Base-by-base conservation (phyloP, 2,113 vertebrate species). In the Beaufortia kweichowensis region DNA sequence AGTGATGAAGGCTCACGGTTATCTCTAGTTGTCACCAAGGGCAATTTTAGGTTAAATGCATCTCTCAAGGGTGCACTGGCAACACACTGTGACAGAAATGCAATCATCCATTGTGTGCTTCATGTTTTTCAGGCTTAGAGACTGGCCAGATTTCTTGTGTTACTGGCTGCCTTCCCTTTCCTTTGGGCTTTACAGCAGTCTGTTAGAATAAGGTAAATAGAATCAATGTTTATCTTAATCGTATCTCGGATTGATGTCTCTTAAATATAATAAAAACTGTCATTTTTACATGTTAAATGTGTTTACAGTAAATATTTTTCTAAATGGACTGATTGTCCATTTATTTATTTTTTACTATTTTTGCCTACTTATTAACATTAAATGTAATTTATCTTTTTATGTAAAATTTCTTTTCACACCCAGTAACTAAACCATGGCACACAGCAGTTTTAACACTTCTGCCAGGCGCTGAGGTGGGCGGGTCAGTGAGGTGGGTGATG, bases 21-120 rank as follows among this genome's bases (percentile, higher is more conserved):
- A 69, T 79, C 81, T 82, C 66, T 74, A 55, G 66, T 33, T 69
- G 81, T 68, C 60, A 79, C 61, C 77, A 82, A 76, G 77, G 77
- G 73, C 77, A 78, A 79, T 60, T 82, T 55, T 74, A 76, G 81
- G 77, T 82, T 82, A 82, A 82, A 82, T 62, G 73, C 67, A 74
- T 72, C 61, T 55, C 68, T 79, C 77, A 72, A 79, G 81, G 77
- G 68, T 75, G 71, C 77, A 67, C 79, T 61, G 68, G 76, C 76
- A 70, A 69, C 39, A 78, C 9, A 31, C 59, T 78, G 59, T 68
- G 66, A 70, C 74, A 65, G 73, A 79, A 83, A 83, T 77, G 66
- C 73, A 79, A 79, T 80, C 77, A 77, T 78, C 68, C 41, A 70
- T 80, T 65, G 74, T 83, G 61, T 83, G 73, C 73, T 63, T 74